phyloP scores from a whole-genome alignment of 2,113 vertebrate species.

The Zapornia atra region DNA sequence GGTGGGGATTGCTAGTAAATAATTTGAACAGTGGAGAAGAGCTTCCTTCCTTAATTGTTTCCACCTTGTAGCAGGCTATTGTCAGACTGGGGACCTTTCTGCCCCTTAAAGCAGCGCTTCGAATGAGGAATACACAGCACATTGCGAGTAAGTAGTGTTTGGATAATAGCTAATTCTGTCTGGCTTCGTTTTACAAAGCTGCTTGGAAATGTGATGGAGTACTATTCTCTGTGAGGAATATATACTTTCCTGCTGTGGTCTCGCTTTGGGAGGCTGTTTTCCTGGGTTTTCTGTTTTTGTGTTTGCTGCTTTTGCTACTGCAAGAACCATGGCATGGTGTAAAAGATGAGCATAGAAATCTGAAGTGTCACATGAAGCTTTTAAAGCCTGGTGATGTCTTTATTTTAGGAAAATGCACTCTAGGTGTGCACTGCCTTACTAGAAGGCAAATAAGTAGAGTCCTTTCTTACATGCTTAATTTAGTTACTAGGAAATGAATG shows the following conservation, averaged over 20 bases:
- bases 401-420: background rate
- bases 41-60: constrained; percentile 68
- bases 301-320: background rate
- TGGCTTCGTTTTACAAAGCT: constrained; percentile 40
- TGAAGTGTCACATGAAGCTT: background rate
- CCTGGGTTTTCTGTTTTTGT: background rate
- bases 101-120: background rate
- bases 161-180: background rate
- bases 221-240: constrained; percentile 35
- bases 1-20: constrained; percentile 37
- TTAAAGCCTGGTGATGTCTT: background rate
- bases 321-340: constrained; percentile 17
- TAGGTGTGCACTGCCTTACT: background rate
- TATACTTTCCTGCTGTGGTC: background rate
- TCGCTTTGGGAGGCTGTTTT: background rate
- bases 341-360: constrained; percentile 20
- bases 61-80: constrained; percentile 57
- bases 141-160: background rate
- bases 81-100: constrained; percentile 24
- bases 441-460: background rate
- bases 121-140: background rate
- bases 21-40: constrained; percentile 27
- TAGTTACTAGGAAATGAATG: background rate
- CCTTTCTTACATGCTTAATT: background rate
- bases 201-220: constrained; percentile 42